Conservation (phyloP, 2,113 vertebrate species). For the Phodopus roborovskii region DNA sequence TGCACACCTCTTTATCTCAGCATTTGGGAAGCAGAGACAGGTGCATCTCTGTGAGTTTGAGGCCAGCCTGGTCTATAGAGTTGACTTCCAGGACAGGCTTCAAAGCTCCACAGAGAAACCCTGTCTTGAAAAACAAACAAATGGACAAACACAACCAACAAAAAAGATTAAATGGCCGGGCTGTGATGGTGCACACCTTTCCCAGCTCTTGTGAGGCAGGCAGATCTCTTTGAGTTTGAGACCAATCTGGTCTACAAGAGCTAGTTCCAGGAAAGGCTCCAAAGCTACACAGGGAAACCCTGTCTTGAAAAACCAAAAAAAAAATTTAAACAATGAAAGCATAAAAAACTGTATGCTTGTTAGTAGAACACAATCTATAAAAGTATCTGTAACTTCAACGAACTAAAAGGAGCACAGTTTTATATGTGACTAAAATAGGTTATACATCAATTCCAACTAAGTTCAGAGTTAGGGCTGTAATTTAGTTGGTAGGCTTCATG, state of each 20-base stretch:
- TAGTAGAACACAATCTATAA: neutral
- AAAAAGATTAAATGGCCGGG: too few species aligned
- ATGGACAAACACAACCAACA: too few species aligned
- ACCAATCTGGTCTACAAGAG: too few species aligned
- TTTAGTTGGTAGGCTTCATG: neutral
- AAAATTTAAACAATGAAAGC: conserved; percentile 8
- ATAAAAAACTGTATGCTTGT: conserved; percentile 10
- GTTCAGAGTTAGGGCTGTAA: neutral
- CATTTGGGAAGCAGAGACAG: neutral
- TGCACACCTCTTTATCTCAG: neutral
- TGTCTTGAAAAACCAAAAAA: too few species aligned
- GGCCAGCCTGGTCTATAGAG: neutral
- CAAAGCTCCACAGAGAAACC: neutral
- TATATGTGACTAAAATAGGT: neutral
- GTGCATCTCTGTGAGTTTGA: neutral
- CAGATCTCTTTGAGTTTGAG: too few species aligned
- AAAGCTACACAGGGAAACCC: too few species aligned
- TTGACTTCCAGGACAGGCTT: too few species aligned
- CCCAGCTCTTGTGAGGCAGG: too few species aligned
- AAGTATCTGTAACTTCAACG: neutral
- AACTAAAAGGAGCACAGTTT: neutral
- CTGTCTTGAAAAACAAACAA: neutral
- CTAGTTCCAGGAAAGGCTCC: too few species aligned
- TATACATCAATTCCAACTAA: conserved; percentile 14
- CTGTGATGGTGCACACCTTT: too few species aligned